These are phyloP conservation scores for Lasioglossum malachurum DNA, from an alignment of 2,888 invertebrate genomes.

Conservation along the genomic window DNA sequence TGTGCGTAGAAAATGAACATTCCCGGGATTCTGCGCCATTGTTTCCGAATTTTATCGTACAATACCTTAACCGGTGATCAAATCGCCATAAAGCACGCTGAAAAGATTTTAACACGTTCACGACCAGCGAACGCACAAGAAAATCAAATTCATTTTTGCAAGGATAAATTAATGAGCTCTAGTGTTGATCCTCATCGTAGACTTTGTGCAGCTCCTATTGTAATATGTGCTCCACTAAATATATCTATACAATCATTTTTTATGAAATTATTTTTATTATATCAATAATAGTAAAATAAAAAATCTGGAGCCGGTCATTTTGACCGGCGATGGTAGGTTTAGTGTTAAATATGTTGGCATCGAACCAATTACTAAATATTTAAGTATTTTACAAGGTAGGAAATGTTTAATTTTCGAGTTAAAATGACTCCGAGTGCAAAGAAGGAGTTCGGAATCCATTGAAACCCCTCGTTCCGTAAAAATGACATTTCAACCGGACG, in stretches of 20 bases:
- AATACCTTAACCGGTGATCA: neutral
- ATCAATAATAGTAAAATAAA: too few relatives aligned
- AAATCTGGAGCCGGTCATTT: too few relatives aligned
- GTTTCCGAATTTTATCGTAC: neutral
- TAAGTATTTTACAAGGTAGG: too few relatives aligned
- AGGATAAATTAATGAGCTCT: neutral
- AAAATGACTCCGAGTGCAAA: too few relatives aligned
- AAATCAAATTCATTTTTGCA: neutral
- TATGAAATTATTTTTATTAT: too few relatives aligned
- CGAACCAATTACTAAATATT: too few relatives aligned
- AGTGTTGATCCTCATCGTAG: neutral
- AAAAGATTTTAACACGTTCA: neutral
- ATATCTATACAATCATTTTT: too few relatives aligned
- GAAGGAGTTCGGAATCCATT: neutral
- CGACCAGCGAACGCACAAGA: neutral
- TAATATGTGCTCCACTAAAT: too few relatives aligned
- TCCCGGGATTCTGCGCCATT: neutral
- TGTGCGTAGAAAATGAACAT: neutral
- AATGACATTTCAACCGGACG: neutral
- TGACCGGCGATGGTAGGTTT: too few relatives aligned
- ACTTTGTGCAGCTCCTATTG: too few relatives aligned
- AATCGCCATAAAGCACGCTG: neutral
- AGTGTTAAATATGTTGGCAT: too few relatives aligned
- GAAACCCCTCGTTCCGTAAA: neutral
- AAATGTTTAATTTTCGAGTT: too few relatives aligned